phyloP scores from a whole-genome alignment of 2,797 vertebrate species.

The Fistularia tabacaria region DNA sequence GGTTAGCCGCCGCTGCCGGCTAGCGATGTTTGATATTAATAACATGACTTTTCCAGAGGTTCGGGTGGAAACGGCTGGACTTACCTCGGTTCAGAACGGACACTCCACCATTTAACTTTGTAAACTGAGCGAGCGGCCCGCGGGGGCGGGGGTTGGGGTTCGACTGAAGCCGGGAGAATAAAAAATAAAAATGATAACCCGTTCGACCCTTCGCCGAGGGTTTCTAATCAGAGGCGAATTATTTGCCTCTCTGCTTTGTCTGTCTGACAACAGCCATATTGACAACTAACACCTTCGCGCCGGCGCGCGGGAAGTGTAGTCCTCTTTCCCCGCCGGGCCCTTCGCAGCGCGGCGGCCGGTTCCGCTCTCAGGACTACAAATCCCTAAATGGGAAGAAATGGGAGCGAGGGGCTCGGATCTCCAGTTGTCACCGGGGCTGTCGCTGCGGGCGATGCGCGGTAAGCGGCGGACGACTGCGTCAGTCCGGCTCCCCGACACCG shows the following conservation, averaged over 20 bases:
- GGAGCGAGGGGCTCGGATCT: slow-evolving; percentile 39
- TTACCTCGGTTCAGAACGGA: slow-evolving; percentile 62
- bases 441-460: too few species aligned
- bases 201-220: slow-evolving; percentile 70
- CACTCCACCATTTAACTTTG: slow-evolving; percentile 64
- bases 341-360: slow-evolving; percentile 11
- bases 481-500: too few species aligned
- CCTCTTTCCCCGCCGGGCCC: slow-evolving; percentile 8
- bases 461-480: too few species aligned
- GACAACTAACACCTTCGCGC: slow-evolving; percentile 74
- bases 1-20: slow-evolving; percentile 50
- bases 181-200: slow-evolving; percentile 44
- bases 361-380: slow-evolving; percentile 48
- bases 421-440: slow-evolving; percentile 49
- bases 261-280: slow-evolving; percentile 83
- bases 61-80: slow-evolving; percentile 33
- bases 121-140: slow-evolving; percentile 37
- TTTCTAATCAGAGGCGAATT: slow-evolving; percentile 77
- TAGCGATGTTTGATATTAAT: slow-evolving; percentile 63
- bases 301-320: slow-evolving; percentile 76
- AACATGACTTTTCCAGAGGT: slow-evolving; percentile 51
- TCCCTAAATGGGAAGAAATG: slow-evolving; percentile 38
- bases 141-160: slow-evolving; percentile 32
- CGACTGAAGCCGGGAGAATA: slow-evolving; percentile 27
- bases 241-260: slow-evolving; percentile 81